Conservation (phyloP, 2,797 vertebrate genomes). For the Liasis olivaceus region DNA sequence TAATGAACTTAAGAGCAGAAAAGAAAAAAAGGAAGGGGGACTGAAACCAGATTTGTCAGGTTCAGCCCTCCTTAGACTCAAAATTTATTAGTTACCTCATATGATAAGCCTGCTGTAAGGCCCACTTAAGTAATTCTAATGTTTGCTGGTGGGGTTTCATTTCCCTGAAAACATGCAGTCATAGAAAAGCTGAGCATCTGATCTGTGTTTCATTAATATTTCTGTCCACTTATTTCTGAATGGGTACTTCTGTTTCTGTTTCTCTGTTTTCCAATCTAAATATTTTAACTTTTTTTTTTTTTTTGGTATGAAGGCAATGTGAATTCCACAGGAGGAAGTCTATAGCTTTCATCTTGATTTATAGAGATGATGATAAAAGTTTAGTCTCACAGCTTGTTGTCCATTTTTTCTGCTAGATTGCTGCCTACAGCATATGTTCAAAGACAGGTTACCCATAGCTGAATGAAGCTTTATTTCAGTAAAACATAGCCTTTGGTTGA, state of each 20-base stretch:
- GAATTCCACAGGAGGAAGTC: slow-evolving; percentile 76
- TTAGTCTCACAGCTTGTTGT: slow-evolving; percentile 79
- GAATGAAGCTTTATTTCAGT: slow-evolving; percentile 74
- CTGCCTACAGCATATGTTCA: slow-evolving; percentile 78
- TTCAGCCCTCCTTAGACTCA: background rate
- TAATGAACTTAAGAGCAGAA: background rate
- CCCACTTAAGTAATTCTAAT: slow-evolving; percentile 32
- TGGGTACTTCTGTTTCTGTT: slow-evolving; percentile 37
- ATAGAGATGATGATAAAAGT: slow-evolving; percentile 80
- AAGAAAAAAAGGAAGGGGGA: background rate
- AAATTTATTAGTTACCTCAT: background rate
- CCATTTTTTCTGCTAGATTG: slow-evolving; percentile 73
- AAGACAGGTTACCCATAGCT: slow-evolving; percentile 76
- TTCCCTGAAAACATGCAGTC: background rate
- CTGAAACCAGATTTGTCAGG: background rate
- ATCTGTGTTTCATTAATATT: slow-evolving; percentile 38
- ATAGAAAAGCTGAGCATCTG: background rate
- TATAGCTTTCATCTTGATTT: slow-evolving; percentile 81
- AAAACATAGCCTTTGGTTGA: slow-evolving; percentile 71
- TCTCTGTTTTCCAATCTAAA: slow-evolving; percentile 65
- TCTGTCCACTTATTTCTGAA: slow-evolving; percentile 46
- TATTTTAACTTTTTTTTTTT: slow-evolving; percentile 71
- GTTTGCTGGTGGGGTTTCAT: background rate
- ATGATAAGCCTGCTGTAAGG: slow-evolving; percentile 32
- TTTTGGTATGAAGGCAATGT: slow-evolving; percentile 62